These are phyloP conservation scores for Drosophila differens DNA, from an alignment of 2,888 invertebrate genomes.

Conservation along the genomic window DNA sequence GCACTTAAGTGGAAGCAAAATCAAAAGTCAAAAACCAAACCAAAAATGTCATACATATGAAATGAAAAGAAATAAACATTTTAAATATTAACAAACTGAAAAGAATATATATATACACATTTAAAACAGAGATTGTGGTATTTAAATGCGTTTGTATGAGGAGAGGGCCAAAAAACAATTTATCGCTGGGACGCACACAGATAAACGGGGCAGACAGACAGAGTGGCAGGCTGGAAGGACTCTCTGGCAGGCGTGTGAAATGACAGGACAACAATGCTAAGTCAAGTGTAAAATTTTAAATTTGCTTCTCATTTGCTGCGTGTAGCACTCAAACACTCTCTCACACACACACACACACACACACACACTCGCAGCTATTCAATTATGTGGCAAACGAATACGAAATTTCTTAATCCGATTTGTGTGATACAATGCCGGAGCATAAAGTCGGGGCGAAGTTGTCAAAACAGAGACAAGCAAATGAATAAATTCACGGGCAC, in stretches of 20 bases:
- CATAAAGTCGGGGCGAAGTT: constrained; percentile 55
- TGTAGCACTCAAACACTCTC: constrained; percentile 53
- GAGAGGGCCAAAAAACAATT: constrained; percentile 57
- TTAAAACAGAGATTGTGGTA: constrained; percentile 15
- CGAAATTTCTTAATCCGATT: constrained; percentile 85
- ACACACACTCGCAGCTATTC: constrained; percentile 69
- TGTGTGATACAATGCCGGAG: constrained; percentile 76
- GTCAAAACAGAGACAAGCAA: constrained; percentile 77
- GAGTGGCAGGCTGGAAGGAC: constrained; percentile 29
- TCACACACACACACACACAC: constrained; percentile 50
- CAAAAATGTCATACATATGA: constrained; percentile 53
- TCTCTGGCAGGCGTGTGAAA: constrained; percentile 72
- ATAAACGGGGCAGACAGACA: constrained; percentile 24
- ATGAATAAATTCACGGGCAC: constrained; percentile 79
- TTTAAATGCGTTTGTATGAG: constrained; percentile 7
- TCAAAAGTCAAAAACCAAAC: constrained; percentile 60
- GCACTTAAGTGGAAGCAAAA: constrained; percentile 69
- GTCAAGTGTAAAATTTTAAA: constrained; percentile 86
- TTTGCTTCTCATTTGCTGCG: constrained; percentile 84
- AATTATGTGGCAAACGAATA: constrained; percentile 85
- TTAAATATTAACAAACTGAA: constrained; percentile 57
- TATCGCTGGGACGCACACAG: constrained; percentile 63
- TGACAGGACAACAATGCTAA: constrained; percentile 83
- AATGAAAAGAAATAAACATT: constrained; percentile 61
- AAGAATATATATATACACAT: background rate